Evolutionary conservation across 2,797 vertebrate genomes (phyloP), one percentile per base, ranked within the genome.

Genomic region (Esox masquinongy): DNA sequence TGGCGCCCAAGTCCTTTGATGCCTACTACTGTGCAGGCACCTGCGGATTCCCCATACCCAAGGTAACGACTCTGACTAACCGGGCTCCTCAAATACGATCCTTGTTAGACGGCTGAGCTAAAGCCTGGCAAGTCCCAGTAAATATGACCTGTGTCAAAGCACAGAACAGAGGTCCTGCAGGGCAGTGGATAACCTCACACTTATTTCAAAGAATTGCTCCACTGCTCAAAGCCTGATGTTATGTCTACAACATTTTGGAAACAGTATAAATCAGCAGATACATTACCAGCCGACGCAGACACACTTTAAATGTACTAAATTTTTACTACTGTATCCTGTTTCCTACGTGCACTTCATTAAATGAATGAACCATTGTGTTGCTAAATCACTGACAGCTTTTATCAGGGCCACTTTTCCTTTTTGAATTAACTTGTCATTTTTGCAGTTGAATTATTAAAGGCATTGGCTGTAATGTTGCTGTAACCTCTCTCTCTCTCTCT

Each of bases 11-110:
- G 83, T 96, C 96, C 7, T 99, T 98, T 56, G 96, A 99, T 19
- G 97, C 98, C 74, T 98, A 95, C 90, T 99, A 97, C 90, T 99
- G 98, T 6, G 91, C 96, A 0, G 98, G 98, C 36, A 92, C 95
- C 0, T 99, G 97, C 76, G 95, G 95, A 82, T 99, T 98, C 85
- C 98, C 98, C 49, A 96, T 99, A 93, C 92, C 96, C 75, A 98
- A 98, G 96, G 98, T 99, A 94, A 82, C 91, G n/a, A 24, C 22
- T 61, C 3, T 1, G 56, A 61, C 22, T 24, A 12, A 11, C 56
- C 14, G 56, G 56, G 19, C 22, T 24, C 12, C 9, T 61, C 3
- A 61, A 61, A 61, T 12, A 17, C n/a, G 11, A 2, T 61, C 22
- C 24, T 61, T 61, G n/a, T 22, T 14, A 61, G 56, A 12, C 56